Base-by-base conservation (phyloP, 2,113 vertebrate genomes). In the Misgurnus anguillicaudatus region DNA sequence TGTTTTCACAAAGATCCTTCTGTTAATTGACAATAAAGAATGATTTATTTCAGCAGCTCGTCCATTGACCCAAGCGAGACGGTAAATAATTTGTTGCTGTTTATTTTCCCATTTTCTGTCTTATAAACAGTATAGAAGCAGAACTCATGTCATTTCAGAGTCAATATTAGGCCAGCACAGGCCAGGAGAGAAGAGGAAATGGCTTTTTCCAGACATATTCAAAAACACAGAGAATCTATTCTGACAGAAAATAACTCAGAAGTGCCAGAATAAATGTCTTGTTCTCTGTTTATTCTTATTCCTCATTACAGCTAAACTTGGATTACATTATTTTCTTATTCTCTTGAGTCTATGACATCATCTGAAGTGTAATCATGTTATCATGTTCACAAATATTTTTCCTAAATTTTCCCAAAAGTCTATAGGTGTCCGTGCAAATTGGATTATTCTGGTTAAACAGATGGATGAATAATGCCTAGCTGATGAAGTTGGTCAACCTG, bases 201-300 rank as follows among this genome's bases (percentile, higher is more conserved):
- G 80, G 83, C 53, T 85, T 86, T 90, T 90, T 91, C 89, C 91
- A 92, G 91, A 92, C 89, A 85, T 73, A 79, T 89, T 90, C 70
- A 88, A 90, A 82, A 91, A 92, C 90, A 92, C n/a, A 82, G 85
- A 87, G 80, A 87, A 89, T 88, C 84, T 90, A 74, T 82, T 80
- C 89, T 90, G 90, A 91, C 89, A 82, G 64, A 57, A 82, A 68
- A 9, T 66, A 71, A 77, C 71, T 48, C 61, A 58, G 71, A 1
- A 70, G 71, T 61, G 87, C 86, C 85, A 89, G 85, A 19, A 48
- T 87, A 88, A 89, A 89, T 85, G 16, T 84, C 86, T 42, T 83
- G 71, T 85, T 87, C 82, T 85, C 85, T 84, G 78, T 45, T 66
- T 57, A 3, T 62, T 14, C 80, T 75, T 1, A 6, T 70, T 81